These are phyloP conservation scores for Epinotia bilunana DNA, from an alignment of 2,888 invertebrate species.

Conservation along the genomic window DNA sequence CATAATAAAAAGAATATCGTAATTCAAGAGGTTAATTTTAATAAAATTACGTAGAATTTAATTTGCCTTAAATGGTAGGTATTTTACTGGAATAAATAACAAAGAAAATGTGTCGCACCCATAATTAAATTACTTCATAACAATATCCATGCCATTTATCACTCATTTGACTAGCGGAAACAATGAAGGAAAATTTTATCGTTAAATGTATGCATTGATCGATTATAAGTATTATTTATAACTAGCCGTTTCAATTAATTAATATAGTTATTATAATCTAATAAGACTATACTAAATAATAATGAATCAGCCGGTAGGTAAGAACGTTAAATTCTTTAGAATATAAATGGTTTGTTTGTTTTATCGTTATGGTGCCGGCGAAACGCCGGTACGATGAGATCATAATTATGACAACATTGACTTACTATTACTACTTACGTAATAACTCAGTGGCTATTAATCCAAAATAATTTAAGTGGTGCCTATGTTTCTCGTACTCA, in stretches of 20 bases:
- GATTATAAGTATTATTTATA: not conserved
- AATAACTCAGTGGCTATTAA: not conserved
- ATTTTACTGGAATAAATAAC: no score
- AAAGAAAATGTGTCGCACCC: no score
- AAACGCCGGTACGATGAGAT: constrained; percentile 12
- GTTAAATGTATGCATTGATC: not conserved
- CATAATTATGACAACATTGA: not conserved
- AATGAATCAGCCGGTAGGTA: not conserved
- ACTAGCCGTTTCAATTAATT: not conserved
- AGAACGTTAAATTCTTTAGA: not conserved
- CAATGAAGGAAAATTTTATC: constrained; percentile 1
- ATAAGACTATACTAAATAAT: not conserved
- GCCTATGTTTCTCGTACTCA: not conserved
- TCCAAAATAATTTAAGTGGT: not conserved
- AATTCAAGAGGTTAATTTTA: no score
- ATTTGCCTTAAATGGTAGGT: no score
- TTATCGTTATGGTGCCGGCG: constrained; percentile 1
- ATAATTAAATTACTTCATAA: not conserved
- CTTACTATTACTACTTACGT: no score
- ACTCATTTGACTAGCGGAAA: not conserved
- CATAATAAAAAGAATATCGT: not conserved
- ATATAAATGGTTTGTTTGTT: not conserved
- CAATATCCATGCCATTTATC: not conserved
- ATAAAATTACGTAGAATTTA: no score
- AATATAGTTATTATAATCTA: not conserved